Base-by-base conservation (phyloP, 1,140 invertebrate genomes). In the Magallana gigas region DNA sequence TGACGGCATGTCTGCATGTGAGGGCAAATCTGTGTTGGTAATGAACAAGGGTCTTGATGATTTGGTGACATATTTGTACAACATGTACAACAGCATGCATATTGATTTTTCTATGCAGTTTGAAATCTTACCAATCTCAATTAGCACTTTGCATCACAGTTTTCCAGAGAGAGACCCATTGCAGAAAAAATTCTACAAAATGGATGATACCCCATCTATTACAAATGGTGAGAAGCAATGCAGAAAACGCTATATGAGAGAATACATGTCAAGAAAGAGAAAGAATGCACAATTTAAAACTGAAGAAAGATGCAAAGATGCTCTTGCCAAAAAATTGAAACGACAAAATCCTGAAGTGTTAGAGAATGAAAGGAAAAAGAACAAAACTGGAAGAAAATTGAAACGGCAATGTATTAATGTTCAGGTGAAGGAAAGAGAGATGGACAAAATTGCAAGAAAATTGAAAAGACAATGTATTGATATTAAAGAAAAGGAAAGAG, bases 121-220 rank as follows among this genome's bases (percentile, higher is more conserved):
- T 85, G 85, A 85, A 80, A 71, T 85, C 12, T 29, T 57, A 23
- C 85, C 85, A 8, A 16, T 85, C 8, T 8, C 57, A 11, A n/a
- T 83, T 14, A 14, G 14, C 8, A 83, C 29, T 12, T 4, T 29
- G 14, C 12, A 23, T 23, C 48, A 83, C 57, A 83, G 14, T 23
- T 8, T 11, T n/a, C 23, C 84, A 64, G 23, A 12, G 4, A 68
- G 6, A 14, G 71, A 85, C 23, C 87, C 58, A 56, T 58, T 12
- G 16, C 14, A 81, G n/a, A 29, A 64, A 56, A 60, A 56, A 9
- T 83, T n/a, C 36, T 36, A 36, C 5, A 3, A 5, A 36, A n/a
- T 57, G 29, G 14, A 29, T 85, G 7, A 56, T 12, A 23, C 68
- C 23, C 2, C 11, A 56, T 68, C 14, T 48, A 48, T 76, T 57